A percentile compares a stretch with the other conserved stretches of the same genome.
phyloP scores from a whole-genome alignment of 2,888 invertebrate genomes.

The Stegana nigrithorax region DNA sequence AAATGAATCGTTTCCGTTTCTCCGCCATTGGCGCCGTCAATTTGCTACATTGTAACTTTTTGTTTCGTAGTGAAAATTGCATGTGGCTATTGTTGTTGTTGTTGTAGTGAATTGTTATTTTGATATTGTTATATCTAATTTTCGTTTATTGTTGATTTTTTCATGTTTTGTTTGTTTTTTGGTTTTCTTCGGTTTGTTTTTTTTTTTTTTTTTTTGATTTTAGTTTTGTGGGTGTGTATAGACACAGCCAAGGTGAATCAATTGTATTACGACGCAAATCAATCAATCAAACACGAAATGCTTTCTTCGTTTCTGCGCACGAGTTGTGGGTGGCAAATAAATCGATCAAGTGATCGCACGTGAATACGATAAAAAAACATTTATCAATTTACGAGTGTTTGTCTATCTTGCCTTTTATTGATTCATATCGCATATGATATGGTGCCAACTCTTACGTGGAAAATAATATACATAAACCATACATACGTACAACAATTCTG shows the following conservation, averaged over 20 bases:
- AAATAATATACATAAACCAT: too few relatives aligned
- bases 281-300: constrained; percentile 33
- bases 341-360: constrained; percentile 56
- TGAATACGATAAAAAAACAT: constrained; percentile 41
- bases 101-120: too few relatives aligned
- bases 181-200: neutral
- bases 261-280: constrained; percentile 29
- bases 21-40: too few relatives aligned
- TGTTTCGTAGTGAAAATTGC: too few relatives aligned
- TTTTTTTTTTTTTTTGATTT: constrained; percentile 23
- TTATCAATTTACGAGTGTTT: too few relatives aligned
- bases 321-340: constrained; percentile 37
- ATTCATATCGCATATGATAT: constrained; percentile 16
- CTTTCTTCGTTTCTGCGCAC: constrained; percentile 11
- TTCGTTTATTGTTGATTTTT: too few relatives aligned
- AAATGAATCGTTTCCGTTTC: too few relatives aligned
- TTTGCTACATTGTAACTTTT: too few relatives aligned
- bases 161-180: neutral
- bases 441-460: too few relatives aligned
- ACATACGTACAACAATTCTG: too few relatives aligned
- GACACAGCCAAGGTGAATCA: constrained; percentile 5
- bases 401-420: constrained; percentile 25
- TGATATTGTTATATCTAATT: too few relatives aligned
- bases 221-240: constrained; percentile 37
- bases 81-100: too few relatives aligned